Evolutionary conservation across 2,888 invertebrate species (phyloP).

Genomic region (Nomada fabriciana): DNA sequence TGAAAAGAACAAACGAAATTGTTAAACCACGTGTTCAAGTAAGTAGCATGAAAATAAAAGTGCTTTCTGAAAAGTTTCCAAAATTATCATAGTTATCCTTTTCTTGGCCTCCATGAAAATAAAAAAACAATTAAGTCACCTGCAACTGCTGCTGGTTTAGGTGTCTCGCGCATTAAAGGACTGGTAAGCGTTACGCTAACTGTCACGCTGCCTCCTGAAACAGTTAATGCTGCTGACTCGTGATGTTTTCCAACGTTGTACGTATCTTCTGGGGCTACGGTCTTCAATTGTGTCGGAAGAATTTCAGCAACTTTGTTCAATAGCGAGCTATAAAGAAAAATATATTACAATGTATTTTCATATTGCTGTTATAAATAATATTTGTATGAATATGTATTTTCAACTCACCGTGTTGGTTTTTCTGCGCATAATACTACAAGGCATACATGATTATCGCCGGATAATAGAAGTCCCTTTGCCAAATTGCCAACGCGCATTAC

Average conservation of each 20-base stretch:
- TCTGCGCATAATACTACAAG: constrained; percentile 97
- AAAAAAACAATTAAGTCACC: constrained; percentile 78
- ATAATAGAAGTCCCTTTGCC: constrained; percentile 94
- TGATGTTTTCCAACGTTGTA: constrained; percentile 94
- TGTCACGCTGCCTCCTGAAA: constrained; percentile 91
- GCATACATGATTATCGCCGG: constrained; percentile 95
- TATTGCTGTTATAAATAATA: background rate
- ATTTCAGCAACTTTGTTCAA: constrained; percentile 94
- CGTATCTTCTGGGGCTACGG: constrained; percentile 89
- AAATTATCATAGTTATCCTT: constrained; percentile 79
- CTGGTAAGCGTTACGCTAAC: constrained; percentile 97
- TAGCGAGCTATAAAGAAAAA: constrained; percentile 86
- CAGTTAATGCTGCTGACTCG: constrained; percentile 93
- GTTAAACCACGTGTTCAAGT: constrained; percentile 54
- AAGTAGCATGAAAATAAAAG: constrained; percentile 66
- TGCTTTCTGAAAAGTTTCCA: constrained; percentile 51
- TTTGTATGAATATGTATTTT: background rate
- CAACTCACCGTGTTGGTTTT: constrained; percentile 91
- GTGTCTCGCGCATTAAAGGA: constrained; percentile 94
- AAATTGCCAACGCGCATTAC: constrained; percentile 98
- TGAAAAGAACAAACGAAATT: constrained; percentile 83
- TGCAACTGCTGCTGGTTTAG: constrained; percentile 78
- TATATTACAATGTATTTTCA: background rate
- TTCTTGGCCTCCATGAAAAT: constrained; percentile 81
- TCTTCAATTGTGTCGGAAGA: constrained; percentile 92